A percentile compares a stretch with the other conserved stretches of the same genome.
These are phyloP conservation scores for Fukomys damarensis DNA, from an alignment of 2,113 vertebrate genomes.

Conservation along the genomic window DNA sequence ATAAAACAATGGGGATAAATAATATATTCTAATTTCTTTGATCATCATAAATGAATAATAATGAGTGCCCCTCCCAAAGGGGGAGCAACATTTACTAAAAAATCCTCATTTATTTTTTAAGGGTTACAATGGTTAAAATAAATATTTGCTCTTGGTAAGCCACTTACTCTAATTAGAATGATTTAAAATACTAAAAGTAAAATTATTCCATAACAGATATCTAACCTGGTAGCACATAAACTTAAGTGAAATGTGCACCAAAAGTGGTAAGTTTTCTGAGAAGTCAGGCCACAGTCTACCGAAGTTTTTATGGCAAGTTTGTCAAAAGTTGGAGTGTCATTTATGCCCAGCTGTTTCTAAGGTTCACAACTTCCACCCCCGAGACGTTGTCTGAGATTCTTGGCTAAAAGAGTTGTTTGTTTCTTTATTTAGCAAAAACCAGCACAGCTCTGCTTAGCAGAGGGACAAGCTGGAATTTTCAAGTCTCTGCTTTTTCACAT, in stretches of 20 bases:
- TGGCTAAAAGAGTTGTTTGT: conserved; percentile 82
- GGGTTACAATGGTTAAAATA: not conserved
- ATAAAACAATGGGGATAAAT: conserved; percentile 9
- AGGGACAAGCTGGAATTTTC: conserved; percentile 75
- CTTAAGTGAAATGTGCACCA: conserved; percentile 31
- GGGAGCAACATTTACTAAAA: not conserved
- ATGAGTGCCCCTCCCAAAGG: not conserved
- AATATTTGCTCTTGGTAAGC: not conserved
- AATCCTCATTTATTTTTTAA: not conserved
- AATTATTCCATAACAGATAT: not conserved
- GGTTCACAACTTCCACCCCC: conserved; percentile 78
- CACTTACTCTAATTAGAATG: not conserved
- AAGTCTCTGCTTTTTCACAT: not conserved
- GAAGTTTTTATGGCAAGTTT: conserved; percentile 72
- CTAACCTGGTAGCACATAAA: not conserved
- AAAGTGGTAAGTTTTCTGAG: not conserved
- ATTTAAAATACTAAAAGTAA: not conserved
- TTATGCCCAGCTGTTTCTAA: conserved; percentile 81
- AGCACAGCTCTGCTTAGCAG: conserved; percentile 75
- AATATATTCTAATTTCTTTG: not conserved
- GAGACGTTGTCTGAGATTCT: conserved; percentile 75
- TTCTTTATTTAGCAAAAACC: conserved; percentile 81
- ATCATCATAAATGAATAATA: not conserved
- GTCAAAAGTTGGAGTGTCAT: conserved; percentile 77
- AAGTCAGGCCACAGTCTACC: conserved; percentile 53